phyloP scores from a whole-genome alignment of 1,140 invertebrate species.

The Saccostrea glomerata region DNA sequence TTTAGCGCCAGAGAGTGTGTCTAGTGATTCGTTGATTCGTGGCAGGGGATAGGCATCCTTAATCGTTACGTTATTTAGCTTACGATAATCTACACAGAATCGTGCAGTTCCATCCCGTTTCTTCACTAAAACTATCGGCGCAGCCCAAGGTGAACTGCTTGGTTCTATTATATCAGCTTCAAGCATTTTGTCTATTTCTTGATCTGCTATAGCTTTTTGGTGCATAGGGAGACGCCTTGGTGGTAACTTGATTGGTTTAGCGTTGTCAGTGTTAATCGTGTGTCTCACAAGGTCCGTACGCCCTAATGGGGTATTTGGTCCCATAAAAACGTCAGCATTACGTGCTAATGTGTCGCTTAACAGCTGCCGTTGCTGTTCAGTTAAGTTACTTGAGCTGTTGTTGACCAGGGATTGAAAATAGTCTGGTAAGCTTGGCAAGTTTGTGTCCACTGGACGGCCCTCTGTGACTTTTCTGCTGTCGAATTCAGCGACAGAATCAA shows the following conservation, averaged over 20 bases:
- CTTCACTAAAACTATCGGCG: slow-evolving; percentile 9
- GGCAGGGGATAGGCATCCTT: slow-evolving; percentile 35
- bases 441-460: neutral
- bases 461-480: neutral
- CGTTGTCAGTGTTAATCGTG: slow-evolving; percentile 38
- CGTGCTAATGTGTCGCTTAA: slow-evolving; percentile 31
- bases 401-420: slow-evolving; percentile 42
- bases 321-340: slow-evolving; percentile 59
- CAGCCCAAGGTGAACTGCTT: neutral
- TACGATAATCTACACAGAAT: slow-evolving; percentile 16
- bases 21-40: slow-evolving; percentile 48
- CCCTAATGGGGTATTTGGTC: slow-evolving; percentile 47
- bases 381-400: slow-evolving; percentile 41
- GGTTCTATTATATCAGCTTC: too few species aligned
- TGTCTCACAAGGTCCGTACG: slow-evolving; percentile 44
- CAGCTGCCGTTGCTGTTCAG: slow-evolving; percentile 11
- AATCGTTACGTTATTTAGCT: neutral
- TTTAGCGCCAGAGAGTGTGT: slow-evolving; percentile 38
- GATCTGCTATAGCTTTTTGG: too few species aligned
- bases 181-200: too few species aligned
- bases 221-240: slow-evolving; percentile 9
- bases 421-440: slow-evolving; percentile 21
- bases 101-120: neutral
- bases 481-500: slow-evolving; percentile 15
- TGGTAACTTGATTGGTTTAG: slow-evolving; percentile 47